phyloP scores from a whole-genome alignment of 2,888 invertebrate genomes.

The Mythimna albipuncta region DNA sequence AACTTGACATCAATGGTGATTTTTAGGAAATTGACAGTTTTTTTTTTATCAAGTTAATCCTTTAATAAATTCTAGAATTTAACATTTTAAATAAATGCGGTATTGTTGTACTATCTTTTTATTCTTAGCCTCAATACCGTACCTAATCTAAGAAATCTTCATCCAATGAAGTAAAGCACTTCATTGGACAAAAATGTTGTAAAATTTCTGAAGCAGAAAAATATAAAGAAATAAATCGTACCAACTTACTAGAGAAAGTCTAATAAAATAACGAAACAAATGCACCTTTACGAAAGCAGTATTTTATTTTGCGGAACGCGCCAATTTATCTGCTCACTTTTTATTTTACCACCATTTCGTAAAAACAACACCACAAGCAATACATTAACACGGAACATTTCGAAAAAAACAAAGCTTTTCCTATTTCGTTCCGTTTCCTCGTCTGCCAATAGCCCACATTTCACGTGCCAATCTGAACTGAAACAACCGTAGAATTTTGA shows the following conservation, averaged over 20 bases:
- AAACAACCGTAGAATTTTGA: slow-evolving; percentile 61
- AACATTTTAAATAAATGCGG: no score
- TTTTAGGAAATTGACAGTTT: not conserved
- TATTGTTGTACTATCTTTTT: not conserved
- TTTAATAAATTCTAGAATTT: no score
- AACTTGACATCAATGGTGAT: not conserved
- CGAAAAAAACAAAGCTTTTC: slow-evolving; percentile 26
- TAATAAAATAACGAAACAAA: not conserved
- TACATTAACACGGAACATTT: slow-evolving; percentile 19
- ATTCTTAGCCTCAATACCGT: not conserved
- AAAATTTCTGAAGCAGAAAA: not conserved
- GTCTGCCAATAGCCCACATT: slow-evolving; percentile 32
- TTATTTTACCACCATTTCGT: not conserved
- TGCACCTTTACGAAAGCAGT: not conserved
- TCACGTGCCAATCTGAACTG: slow-evolving; percentile 51
- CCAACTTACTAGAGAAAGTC: not conserved
- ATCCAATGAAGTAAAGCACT: not conserved
- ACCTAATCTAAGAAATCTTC: no score
- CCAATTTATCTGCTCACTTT: slow-evolving; percentile 10
- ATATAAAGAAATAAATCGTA: not conserved
- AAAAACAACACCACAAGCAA: slow-evolving; percentile 8
- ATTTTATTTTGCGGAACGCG: not conserved
- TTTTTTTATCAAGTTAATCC: no score
- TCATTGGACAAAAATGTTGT: not conserved
- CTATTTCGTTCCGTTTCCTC: slow-evolving; percentile 40